Evolutionary conservation across 2,797 vertebrate species (phyloP), one percentile per base, ranked within the genome.

Genomic region (Euphonia xanthogaster): DNA sequence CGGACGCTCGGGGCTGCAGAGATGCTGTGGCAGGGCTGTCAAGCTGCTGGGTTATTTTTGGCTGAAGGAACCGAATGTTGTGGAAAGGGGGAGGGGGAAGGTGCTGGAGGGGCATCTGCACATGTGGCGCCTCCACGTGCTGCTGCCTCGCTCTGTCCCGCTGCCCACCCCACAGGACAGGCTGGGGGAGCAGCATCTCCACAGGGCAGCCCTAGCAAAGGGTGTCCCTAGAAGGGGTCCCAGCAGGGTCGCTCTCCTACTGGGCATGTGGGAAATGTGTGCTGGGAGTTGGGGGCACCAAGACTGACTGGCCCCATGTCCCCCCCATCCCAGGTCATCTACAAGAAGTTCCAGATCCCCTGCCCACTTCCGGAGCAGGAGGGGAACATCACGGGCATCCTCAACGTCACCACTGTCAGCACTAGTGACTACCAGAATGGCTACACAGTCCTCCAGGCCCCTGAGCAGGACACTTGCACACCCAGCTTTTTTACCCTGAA

Each of bases 341-440:
- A 98, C 94, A 99, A 99, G 97, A 99, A 98, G 97, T 99, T 99
- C 88, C 98, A 99, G 89, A 98, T 99, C 74, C 97, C 98, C 14
- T 99, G 99, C 91, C 99, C 99, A 0, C 98, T 99, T 55, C 97
- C 97, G 0, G 98, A 98, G 89, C 98, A 63, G 85, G 96, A 96
- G 3, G 33, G 72, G 66, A 99, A 99, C 76, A 17, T 74, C 84
- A 99, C 99, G 0, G 95, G 96, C 58, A 98, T 98, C 79, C 45
- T 89, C 79, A 97, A 97, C 4, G 80, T 72, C 67, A 18, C 71
- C 12, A 39, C 95, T 1, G 57, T 92, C 63, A 57, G 94, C 66
- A 84, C 95, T 20, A 94, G 95, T 4, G 94, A 96, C 39, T 98
- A 98, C 95, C 96, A 94, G 86, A 98, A 98, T 0, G 96, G 93